phyloP scores from a whole-genome alignment of 2,888 invertebrate genomes.

The Noctua janthina region DNA sequence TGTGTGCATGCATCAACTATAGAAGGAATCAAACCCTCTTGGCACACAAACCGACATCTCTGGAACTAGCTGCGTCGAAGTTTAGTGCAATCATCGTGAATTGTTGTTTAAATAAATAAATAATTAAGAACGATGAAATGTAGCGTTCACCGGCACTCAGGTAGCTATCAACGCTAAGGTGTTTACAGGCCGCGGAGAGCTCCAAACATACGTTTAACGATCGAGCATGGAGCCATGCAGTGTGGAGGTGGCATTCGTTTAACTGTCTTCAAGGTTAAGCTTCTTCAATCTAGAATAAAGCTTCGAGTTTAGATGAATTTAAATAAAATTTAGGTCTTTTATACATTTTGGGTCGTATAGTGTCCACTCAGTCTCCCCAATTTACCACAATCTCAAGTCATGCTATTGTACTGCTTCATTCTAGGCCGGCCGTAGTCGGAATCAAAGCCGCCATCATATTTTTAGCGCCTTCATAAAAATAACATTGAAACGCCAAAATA shows the following conservation, averaged over 20 bases:
- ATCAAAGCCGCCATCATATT: not conserved
- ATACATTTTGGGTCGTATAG: not conserved
- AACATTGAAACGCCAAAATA: not conserved
- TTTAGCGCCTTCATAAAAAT: not conserved
- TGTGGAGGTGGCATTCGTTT: constrained; percentile 46
- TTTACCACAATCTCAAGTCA: not conserved
- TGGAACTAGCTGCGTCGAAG: constrained; percentile 12
- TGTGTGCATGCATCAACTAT: not conserved
- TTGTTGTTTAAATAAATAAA: constrained; percentile 56
- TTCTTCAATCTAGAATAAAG: not conserved
- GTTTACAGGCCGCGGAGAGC: constrained; percentile 62
- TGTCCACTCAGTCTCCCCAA: not conserved
- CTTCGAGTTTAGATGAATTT: not conserved
- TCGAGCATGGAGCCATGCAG: constrained; percentile 14
- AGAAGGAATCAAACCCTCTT: not conserved
- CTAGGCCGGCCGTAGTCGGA: not conserved
- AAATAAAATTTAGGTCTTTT: not conserved
- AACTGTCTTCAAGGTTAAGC: not conserved
- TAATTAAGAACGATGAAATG: constrained; percentile 60
- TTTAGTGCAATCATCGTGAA: constrained; percentile 30
- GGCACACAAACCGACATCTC: constrained; percentile 1
- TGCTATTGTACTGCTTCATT: not conserved
- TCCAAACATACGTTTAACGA: constrained; percentile 61
- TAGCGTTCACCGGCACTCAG: constrained; percentile 51
- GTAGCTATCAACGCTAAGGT: constrained; percentile 61